A percentile compares a stretch with the other conserved stretches of the same genome.
Evolutionary conservation across 2,797 vertebrate genomes (phyloP).

Genomic region (Huso huso): DNA sequence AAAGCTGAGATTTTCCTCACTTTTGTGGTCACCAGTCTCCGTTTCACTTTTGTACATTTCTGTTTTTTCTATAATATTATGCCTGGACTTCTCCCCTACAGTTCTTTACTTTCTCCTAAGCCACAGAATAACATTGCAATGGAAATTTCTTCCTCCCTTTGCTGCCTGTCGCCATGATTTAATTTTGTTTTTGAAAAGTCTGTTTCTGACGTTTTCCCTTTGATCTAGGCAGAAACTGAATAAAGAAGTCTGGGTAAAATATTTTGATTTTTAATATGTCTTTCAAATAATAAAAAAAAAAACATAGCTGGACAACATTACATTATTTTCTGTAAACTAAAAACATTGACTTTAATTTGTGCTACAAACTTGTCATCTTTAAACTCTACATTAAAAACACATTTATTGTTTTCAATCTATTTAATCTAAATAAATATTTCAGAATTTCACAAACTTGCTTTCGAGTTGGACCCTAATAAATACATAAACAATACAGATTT

Average conservation of each 20-base stretch:
- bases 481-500: too few relatives aligned
- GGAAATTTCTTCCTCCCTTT: conserved; percentile 32
- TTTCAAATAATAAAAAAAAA: too few relatives aligned
- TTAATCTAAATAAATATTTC: too few relatives aligned
- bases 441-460: too few relatives aligned
- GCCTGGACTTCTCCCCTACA: conserved; percentile 26
- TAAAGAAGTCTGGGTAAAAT: neutral
- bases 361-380: too few relatives aligned
- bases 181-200: conserved; percentile 30
- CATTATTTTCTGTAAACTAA: too few relatives aligned
- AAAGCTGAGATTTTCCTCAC: conserved; percentile 49
- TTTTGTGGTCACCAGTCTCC: conserved; percentile 21
- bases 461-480: too few relatives aligned
- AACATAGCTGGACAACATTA: too few relatives aligned
- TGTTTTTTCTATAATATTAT: conserved; percentile 17
- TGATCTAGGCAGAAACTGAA: neutral
- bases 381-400: too few relatives aligned
- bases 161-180: conserved; percentile 33
- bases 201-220: conserved; percentile 23
- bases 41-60: conserved; percentile 21
- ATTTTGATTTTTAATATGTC: neutral
- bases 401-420: too few relatives aligned
- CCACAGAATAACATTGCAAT: conserved; percentile 27
- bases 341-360: too few relatives aligned
- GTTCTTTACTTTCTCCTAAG: conserved; percentile 19